phyloP scores from a whole-genome alignment of 2,888 invertebrate species.

The Aphodius sticticus region DNA sequence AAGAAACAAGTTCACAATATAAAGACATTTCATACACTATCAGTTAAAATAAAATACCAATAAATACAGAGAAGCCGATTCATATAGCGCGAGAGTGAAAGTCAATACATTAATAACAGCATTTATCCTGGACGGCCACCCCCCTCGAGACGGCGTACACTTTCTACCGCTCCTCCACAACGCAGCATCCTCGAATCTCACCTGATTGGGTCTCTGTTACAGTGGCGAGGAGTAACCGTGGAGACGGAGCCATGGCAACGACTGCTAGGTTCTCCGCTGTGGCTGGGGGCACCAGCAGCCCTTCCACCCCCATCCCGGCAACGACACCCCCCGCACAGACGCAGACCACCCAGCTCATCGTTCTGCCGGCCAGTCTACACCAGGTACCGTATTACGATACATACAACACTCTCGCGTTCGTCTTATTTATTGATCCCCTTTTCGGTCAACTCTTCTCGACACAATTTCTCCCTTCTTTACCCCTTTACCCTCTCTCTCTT shows the following conservation, averaged over 20 bases:
- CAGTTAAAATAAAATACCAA: too few species aligned
- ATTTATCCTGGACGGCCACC: neutral
- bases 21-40: too few species aligned
- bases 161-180: neutral
- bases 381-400: conserved; percentile 53
- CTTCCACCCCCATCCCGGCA: conserved; percentile 58
- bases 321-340: conserved; percentile 59
- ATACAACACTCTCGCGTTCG: conserved; percentile 31
- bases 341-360: conserved; percentile 60
- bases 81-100: neutral
- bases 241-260: conserved; percentile 62
- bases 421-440: conserved; percentile 32
- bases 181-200: neutral
- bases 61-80: too few species aligned
- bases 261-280: conserved; percentile 67
- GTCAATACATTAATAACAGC: neutral
- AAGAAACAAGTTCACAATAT: too few species aligned
- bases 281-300: conserved; percentile 58
- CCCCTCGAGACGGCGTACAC: neutral
- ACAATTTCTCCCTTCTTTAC: neutral
- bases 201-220: conserved; percentile 43
- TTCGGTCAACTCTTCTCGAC: neutral
- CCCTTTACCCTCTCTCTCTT: conserved; percentile 37
- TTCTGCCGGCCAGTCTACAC: conserved; percentile 61
- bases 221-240: conserved; percentile 59